Percentiles rank a stretch among this genome's conserved stretches.
Evolutionary conservation across 1,140 invertebrate genomes (phyloP).

Genomic region (Hormaphis cornu): DNA sequence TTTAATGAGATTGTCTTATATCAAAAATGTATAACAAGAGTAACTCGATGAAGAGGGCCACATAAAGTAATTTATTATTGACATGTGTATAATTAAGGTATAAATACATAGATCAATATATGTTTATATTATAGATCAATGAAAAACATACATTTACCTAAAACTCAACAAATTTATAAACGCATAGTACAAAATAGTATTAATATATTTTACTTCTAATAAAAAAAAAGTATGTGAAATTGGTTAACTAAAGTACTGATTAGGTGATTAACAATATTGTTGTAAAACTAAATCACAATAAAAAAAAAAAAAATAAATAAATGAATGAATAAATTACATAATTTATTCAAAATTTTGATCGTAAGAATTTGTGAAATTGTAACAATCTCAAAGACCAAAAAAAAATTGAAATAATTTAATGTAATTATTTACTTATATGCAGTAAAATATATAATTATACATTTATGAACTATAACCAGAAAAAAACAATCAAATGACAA

Average conservation of each 20-base stretch:
- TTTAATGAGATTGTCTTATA: constrained; percentile 28
- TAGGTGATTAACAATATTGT: not conserved
- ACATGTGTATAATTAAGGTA: constrained; percentile 1
- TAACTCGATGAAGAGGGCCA: not conserved
- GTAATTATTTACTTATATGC: not conserved
- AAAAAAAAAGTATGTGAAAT: not conserved
- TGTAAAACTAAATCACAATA: too few species aligned
- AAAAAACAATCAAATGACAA: too few species aligned
- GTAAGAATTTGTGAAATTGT: not conserved
- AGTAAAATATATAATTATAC: not conserved
- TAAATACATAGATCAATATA: not conserved
- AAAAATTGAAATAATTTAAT: not conserved
- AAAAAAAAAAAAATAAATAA: not conserved
- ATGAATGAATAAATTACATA: not conserved
- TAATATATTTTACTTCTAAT: not conserved
- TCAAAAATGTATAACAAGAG: constrained; percentile 14
- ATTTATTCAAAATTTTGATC: not conserved
- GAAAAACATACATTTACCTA: constrained; percentile 10
- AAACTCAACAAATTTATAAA: constrained; percentile 8
- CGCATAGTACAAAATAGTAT: not conserved
- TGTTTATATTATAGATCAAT: not conserved
- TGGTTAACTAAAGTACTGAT: not conserved
- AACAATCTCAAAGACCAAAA: not conserved
- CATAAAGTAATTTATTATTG: not conserved
- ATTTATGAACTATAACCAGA: not conserved